Percentiles rank a stretch among this genome's conserved stretches.
Evolutionary conservation across 2,797 vertebrate genomes (phyloP).

Genomic region (Schizopygopsis malacanthus): DNA sequence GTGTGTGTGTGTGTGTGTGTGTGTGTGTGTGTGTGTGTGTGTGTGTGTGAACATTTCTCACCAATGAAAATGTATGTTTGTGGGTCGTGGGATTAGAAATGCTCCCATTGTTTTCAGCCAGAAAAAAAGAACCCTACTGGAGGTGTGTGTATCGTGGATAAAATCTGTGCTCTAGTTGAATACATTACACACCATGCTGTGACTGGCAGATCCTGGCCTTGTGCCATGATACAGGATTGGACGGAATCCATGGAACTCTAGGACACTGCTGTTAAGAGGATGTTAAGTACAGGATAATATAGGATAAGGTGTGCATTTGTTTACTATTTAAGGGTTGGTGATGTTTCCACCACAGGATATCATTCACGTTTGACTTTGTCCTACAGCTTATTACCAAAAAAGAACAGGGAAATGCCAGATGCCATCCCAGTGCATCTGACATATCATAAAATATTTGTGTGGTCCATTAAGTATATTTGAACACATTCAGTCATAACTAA

Average conservation of each 20-base stretch:
- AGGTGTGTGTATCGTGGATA: constrained; percentile 13
- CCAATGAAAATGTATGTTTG: constrained; percentile 3
- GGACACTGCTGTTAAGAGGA: constrained; percentile 28
- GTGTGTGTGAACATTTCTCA: neutral
- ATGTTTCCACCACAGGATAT: constrained; percentile 9
- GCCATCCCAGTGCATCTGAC: neutral
- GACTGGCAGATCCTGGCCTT: constrained; percentile 11
- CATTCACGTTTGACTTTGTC: neutral
- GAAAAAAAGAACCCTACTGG: neutral
- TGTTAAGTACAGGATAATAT: constrained; percentile 20
- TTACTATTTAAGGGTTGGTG: constrained; percentile 28
- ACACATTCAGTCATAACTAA: neutral
- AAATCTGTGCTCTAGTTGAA: constrained; percentile 9
- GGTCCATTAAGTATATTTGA: neutral
- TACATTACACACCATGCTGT: constrained; percentile 7
- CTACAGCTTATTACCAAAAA: neutral
- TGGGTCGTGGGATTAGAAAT: constrained; percentile 17
- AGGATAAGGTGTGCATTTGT: constrained; percentile 29
- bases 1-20: constrained; percentile 11
- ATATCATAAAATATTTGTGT: neutral
- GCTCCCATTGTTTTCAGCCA: constrained; percentile 12
- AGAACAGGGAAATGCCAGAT: neutral
- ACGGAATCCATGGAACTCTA: neutral
- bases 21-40: constrained; percentile 23
- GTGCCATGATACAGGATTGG: constrained; percentile 29